phyloP scores from a whole-genome alignment of 1,140 invertebrate genomes.

The Leptinotarsa undecemlineata region DNA sequence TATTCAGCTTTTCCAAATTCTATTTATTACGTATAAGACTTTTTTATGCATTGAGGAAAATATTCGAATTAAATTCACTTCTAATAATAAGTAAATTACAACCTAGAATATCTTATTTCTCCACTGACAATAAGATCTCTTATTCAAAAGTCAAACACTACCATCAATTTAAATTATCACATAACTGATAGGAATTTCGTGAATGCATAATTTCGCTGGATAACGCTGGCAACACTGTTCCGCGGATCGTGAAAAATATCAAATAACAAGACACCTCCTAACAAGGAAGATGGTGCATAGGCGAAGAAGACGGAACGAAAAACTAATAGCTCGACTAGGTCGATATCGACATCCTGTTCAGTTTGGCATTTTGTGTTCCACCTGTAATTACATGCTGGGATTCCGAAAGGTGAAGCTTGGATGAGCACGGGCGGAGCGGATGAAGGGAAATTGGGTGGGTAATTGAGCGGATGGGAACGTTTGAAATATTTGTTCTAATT shows the following conservation, averaged over 20 bases:
- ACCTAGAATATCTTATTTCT: no score
- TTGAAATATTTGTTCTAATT: no score
- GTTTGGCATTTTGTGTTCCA: conserved; percentile 15
- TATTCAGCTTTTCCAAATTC: no score
- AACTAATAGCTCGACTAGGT: background rate
- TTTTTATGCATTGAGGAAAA: no score
- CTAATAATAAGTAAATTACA: no score
- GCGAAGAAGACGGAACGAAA: conserved; percentile 16
- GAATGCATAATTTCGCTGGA: background rate
- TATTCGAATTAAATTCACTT: no score
- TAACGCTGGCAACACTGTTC: conserved; percentile 9
- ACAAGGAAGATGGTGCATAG: conserved; percentile 1
- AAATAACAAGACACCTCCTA: conserved; percentile 20
- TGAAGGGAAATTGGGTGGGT: background rate
- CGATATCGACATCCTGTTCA: conserved; percentile 8
- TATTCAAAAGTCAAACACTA: no score
- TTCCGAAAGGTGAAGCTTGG: background rate
- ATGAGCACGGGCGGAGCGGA: background rate
- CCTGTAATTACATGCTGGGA: conserved; percentile 16
- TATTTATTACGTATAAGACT: no score
- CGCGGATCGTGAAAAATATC: conserved; percentile 9
- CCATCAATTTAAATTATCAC: no score
- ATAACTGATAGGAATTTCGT: no score
- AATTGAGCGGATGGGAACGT: background rate
- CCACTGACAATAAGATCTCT: no score